Conservation (phyloP, 2,888 invertebrate genomes). For the Carpatolechia fugitivella region DNA sequence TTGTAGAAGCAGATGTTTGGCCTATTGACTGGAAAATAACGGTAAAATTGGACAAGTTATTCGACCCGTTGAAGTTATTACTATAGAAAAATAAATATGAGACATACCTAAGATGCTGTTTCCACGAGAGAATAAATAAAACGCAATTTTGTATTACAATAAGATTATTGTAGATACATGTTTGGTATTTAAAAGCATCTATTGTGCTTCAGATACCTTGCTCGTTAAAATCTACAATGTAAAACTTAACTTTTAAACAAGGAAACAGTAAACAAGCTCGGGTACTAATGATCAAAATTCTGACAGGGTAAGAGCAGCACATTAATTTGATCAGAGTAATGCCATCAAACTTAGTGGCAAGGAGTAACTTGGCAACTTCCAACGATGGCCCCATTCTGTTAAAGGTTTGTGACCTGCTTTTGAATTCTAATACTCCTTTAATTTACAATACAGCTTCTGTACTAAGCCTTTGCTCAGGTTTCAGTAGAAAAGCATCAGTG, state of each 20-base stretch:
- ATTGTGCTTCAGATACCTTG: too few species aligned
- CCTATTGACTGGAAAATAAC: not conserved
- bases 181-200: too few species aligned
- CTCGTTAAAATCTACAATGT: too few species aligned
- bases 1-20: not conserved
- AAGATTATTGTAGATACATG: too few species aligned
- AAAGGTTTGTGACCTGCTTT: not conserved
- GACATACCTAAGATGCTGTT: too few species aligned
- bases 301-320: slow-evolving; percentile 39
- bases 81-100: too few species aligned
- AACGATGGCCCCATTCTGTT: slow-evolving; percentile 1
- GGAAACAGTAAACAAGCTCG: slow-evolving; percentile 35
- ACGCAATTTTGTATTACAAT: too few species aligned
- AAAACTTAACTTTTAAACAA: not conserved
- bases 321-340: slow-evolving; percentile 58
- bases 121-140: too few species aligned
- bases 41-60: too few species aligned
- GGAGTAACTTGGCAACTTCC: slow-evolving; percentile 14
- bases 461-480: not conserved
- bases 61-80: too few species aligned
- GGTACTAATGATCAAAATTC: slow-evolving; percentile 53
- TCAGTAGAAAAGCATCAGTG: not conserved
- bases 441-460: not conserved
- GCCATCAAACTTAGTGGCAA: slow-evolving; percentile 43
- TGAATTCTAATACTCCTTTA: not conserved